Evolutionary conservation across 2,797 vertebrate genomes (phyloP).

Genomic region (Malurus splendens): DNA sequence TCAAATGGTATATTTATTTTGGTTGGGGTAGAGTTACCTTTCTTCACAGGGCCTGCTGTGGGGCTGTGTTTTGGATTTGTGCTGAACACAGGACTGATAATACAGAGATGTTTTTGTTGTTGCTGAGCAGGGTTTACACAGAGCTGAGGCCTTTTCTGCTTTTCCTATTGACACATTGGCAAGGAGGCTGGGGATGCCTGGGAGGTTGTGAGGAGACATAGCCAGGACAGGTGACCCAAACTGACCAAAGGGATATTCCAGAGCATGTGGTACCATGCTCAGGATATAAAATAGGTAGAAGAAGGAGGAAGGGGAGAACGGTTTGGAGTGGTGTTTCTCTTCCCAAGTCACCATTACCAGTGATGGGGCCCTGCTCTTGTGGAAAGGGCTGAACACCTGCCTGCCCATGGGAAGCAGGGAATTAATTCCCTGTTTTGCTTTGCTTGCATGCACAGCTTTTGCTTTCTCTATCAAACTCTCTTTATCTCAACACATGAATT

Average conservation of each 20-base stretch:
- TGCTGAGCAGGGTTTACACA: background rate
- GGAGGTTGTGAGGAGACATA: rapidly evolving
- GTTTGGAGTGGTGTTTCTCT: background rate
- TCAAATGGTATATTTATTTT: background rate
- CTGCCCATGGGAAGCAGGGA: rapidly evolving
- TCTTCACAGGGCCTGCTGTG: background rate
- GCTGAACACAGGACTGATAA: background rate
- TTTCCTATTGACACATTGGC: background rate
- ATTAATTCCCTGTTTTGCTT: background rate
- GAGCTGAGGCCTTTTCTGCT: background rate
- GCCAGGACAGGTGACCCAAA: background rate
- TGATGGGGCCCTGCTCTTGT: background rate
- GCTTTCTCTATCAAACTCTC: background rate
- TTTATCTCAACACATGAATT: background rate
- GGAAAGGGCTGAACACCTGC: background rate
- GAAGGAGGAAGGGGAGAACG: rapidly evolving
- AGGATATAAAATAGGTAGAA: background rate
- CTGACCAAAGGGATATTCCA: background rate
- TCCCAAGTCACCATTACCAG: background rate
- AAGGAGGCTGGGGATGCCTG: rapidly evolving
- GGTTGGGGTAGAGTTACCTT: background rate
- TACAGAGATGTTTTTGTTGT: background rate
- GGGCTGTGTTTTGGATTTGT: background rate
- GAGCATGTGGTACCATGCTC: background rate
- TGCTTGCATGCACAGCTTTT: background rate